Base-by-base conservation (phyloP, 2,888 invertebrate genomes). In the Dasysyrphus tricinctus region DNA sequence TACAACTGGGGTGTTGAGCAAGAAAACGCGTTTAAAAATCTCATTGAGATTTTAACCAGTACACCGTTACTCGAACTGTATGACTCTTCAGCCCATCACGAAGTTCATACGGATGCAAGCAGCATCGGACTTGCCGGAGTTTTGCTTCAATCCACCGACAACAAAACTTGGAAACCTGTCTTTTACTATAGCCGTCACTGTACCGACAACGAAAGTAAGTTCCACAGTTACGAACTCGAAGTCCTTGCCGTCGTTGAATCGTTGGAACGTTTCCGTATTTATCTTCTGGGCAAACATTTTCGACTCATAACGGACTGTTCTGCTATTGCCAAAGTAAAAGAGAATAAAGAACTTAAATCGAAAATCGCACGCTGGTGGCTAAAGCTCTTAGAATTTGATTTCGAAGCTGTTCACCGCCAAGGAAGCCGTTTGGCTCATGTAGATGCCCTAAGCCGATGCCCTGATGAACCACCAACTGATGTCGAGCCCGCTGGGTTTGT, bases 191-290 rank as follows among this genome's bases (percentile, higher is more conserved):
- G 83, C 54, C 61, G 79, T 19, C 88, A 88, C 44, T 84, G 79
- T 34, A 81, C 51, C 11, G 75, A 75, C 6, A 59, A 44, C 16
- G 81, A 88, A 56, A 79, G 69, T 37, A 67, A 63, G 5, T 91
- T 90, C 61, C 80, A 87, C 19, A 90, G 90, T 72, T 91, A 90
- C 73, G 90, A 91, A 65, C 73, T 92, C 5, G 91, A 91, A 86
- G 90, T 91, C 11, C 75, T 91, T 16, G 90, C 90, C 0, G 88
- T 91, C 11, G 89, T 91, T 19, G 84, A 90, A 88, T 89, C 90
- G 1, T 59, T 91, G 14, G 89, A 91, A 49, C 90, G 90, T 54
- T 91, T 91, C 77, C 75, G 91, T 14, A 86, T 90, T 5, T 91
- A 91, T 76, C 69, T 91, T n/a, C 61, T 91, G 39, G 90, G 90